Base-by-base conservation (phyloP, 2,113 vertebrate species). In the Cebidichthys violaceus region DNA sequence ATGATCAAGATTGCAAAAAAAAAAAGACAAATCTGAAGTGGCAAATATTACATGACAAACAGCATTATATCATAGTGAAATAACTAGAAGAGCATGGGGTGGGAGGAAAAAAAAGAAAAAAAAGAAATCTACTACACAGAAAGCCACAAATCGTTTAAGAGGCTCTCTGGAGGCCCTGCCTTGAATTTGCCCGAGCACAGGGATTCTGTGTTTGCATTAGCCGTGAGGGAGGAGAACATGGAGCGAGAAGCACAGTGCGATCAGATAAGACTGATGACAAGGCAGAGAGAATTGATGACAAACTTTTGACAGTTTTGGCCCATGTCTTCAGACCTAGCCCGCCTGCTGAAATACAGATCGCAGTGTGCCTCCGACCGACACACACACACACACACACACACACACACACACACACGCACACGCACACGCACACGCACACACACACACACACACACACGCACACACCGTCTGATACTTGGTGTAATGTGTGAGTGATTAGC, bases 201-300 rank as follows among this genome's bases (percentile, higher is more conserved):
- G 65, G 75, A 83, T 75, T 82, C 76, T 83, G 88, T 88, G 87
- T 89, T 90, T 92, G 89, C 79, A 85, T 84, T 78, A 88, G 84
- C 87, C 41, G 31, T n/a, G 75, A 89, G 87, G 84, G 88, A 85
- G 89, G 85, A 86, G 77, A 87, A 82, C 83, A 71, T 66, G 74
- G 75, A 80, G 87, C 17, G 68, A 88, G 89, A 81, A 89, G 83
- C 87, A 82, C 90, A 90, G 93, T 93, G 94, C 77, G 94, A 95
- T 93, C 93, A 94, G 90, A 94, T 94, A 95, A 95, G 94, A 75
- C 93, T 45, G 95, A 96, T 95, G 96, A 96, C 96, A 97, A 94
- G 94, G 94, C 82, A 89, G 93, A 92, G 91, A 92, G 93, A 87
- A 92, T 91, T 89, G 95, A 95, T 96, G 96, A 96, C 95, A 95